Conservation (phyloP, 1,140 invertebrate species). For the Tetranychus urticae region DNA sequence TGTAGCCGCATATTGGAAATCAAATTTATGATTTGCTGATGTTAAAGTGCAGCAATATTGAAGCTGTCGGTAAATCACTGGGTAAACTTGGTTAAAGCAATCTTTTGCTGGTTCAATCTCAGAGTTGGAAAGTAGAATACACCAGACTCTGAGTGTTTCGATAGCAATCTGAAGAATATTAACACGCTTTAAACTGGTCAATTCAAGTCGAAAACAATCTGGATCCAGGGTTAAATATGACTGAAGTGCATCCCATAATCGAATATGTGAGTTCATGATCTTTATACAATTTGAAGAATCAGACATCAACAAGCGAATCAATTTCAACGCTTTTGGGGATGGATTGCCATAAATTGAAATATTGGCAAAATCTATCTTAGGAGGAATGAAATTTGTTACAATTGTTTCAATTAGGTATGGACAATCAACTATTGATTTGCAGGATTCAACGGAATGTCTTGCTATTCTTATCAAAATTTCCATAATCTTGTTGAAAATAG, state of each 20-base stretch:
- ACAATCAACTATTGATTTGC: background rate
- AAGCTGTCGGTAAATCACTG: background rate
- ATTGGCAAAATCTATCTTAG: background rate
- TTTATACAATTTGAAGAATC: background rate
- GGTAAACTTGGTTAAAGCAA: slow-evolving; percentile 3
- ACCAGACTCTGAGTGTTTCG: slow-evolving; percentile 6
- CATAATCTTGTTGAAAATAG: background rate
- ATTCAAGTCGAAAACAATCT: background rate
- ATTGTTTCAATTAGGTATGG: slow-evolving; percentile 3
- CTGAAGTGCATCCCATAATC: slow-evolving; percentile 3
- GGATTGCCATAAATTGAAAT: background rate
- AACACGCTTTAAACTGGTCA: background rate
- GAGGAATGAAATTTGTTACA: background rate
- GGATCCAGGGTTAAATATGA: slow-evolving; percentile 4
- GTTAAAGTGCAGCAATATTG: slow-evolving; percentile 1
- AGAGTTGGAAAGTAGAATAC: background rate
- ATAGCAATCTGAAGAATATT: slow-evolving; percentile 4
- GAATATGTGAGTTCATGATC: background rate
- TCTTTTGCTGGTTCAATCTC: background rate
- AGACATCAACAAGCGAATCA: background rate
- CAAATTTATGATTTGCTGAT: background rate
- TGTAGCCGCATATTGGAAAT: slow-evolving; percentile 2
- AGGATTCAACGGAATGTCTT: slow-evolving; percentile 4
- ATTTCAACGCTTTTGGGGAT: slow-evolving; percentile 3
- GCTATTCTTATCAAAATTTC: slow-evolving; percentile 10